Evolutionary conservation across 2,797 vertebrate species (phyloP).

Genomic region (Pyrocephalus nanus): DNA sequence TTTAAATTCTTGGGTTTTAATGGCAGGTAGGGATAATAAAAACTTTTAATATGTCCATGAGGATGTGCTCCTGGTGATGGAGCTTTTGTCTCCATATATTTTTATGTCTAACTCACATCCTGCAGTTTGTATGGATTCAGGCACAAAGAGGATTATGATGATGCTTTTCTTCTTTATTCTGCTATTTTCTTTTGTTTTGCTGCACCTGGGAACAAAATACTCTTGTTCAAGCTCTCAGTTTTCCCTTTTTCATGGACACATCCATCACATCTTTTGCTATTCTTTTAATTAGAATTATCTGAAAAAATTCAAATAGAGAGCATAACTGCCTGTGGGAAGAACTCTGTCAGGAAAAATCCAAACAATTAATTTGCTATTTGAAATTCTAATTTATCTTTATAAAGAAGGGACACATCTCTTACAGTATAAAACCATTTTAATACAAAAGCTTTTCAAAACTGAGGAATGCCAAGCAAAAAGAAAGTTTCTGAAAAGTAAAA

Average conservation of each 20-base stretch:
- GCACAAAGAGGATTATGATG: not conserved
- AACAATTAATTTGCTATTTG: not conserved
- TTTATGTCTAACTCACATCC: not conserved
- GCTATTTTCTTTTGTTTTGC: not conserved
- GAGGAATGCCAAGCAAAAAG: not conserved
- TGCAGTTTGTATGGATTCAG: not conserved
- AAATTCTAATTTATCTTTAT: not conserved
- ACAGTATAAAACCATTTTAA: not conserved
- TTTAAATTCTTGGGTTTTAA: not conserved
- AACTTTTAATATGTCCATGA: not conserved
- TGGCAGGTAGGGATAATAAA: not conserved
- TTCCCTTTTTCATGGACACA: not conserved
- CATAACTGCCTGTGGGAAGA: not conserved
- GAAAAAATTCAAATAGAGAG: not conserved
- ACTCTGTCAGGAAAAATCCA: not conserved
- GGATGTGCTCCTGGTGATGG: rapidly evolving
- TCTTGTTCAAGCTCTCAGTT: not conserved
- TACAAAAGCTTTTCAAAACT: not conserved
- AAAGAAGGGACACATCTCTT: not conserved
- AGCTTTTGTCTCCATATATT: not conserved
- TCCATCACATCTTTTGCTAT: not conserved
- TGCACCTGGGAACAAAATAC: not conserved
- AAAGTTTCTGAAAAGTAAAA: not conserved
- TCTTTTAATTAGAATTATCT: not conserved
- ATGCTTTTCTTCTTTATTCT: not conserved